Evolutionary conservation across 2,888 invertebrate genomes (phyloP).

Genomic region (Tetragonula carbonaria): DNA sequence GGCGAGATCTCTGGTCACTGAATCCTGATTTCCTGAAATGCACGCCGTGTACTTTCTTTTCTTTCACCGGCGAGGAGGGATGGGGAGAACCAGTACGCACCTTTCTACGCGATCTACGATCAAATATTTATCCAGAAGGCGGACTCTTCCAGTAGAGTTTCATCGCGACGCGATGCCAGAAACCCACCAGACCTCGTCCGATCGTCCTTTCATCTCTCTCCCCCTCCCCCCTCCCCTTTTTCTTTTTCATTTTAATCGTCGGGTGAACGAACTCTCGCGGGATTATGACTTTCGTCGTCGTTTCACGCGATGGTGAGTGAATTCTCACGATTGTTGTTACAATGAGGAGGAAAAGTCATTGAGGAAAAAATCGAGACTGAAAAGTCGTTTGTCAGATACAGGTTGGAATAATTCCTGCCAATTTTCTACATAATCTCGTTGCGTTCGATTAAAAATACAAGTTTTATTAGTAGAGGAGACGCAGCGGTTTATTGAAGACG

Average conservation of each 20-base stretch:
- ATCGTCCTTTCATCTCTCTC: not conserved
- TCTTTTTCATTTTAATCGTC: not conserved
- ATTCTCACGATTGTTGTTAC: no score
- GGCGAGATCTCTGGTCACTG: constrained; percentile 23
- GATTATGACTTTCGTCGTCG: not conserved
- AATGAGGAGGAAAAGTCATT: no score
- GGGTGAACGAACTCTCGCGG: not conserved
- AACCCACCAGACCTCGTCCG: not conserved
- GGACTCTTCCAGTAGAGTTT: not conserved
- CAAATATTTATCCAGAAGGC: constrained; percentile 7
- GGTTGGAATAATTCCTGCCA: no score
- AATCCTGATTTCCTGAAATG: constrained; percentile 52
- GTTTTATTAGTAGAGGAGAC: no score
- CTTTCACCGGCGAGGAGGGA: constrained; percentile 32
- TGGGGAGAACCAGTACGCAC: constrained; percentile 13
- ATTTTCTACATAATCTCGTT: no score
- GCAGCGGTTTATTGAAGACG: no score
- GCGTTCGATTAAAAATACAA: no score
- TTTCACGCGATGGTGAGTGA: not conserved
- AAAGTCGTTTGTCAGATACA: no score
- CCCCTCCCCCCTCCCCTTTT: not conserved
- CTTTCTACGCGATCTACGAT: constrained; percentile 30
- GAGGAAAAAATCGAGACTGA: no score
- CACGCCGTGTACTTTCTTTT: constrained; percentile 59
- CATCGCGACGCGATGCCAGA: not conserved